Evolutionary conservation across 2,113 vertebrate genomes (phyloP).

Genomic region (Psophia crepitans): DNA sequence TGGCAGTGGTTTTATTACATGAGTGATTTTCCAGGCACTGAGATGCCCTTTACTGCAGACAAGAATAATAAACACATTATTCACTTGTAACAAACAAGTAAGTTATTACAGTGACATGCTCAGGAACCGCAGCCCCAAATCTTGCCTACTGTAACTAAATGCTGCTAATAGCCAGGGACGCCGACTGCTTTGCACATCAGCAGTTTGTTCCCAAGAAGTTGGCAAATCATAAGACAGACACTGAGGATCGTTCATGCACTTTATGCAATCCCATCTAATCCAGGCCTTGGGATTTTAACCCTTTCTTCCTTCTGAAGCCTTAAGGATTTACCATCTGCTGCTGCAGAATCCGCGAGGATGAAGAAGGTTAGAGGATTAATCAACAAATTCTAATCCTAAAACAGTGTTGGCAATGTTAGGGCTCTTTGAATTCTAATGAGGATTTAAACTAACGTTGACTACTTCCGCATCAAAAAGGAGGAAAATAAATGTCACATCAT

Average conservation of each 20-base stretch:
- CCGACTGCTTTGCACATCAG: not conserved
- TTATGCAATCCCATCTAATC: conserved; percentile 29
- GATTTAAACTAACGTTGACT: conserved; percentile 1
- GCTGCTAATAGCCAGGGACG: not conserved
- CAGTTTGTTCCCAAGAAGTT: not conserved
- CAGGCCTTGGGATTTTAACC: conserved; percentile 58
- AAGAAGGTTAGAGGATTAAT: conserved; percentile 53
- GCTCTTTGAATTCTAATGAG: conserved; percentile 51
- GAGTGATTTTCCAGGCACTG: conserved; percentile 47
- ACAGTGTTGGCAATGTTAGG: not conserved
- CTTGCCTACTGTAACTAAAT: conserved; percentile 4
- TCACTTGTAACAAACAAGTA: conserved; percentile 26
- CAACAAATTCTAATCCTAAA: conserved; percentile 53
- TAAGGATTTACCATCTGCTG: conserved; percentile 40
- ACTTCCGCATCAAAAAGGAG: not conserved
- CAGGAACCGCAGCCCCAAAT: not conserved
- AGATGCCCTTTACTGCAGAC: conserved; percentile 40
- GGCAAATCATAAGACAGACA: not conserved
- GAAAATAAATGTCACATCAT: not conserved
- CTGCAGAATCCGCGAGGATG: not conserved
- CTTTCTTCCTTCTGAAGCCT: conserved; percentile 14
- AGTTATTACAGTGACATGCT: not conserved
- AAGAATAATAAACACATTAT: conserved; percentile 48
- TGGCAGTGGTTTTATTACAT: conserved; percentile 46
- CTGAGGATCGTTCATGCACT: not conserved